phyloP scores from a whole-genome alignment of 2,888 invertebrate genomes.

The Spilosoma lubricipeda region DNA sequence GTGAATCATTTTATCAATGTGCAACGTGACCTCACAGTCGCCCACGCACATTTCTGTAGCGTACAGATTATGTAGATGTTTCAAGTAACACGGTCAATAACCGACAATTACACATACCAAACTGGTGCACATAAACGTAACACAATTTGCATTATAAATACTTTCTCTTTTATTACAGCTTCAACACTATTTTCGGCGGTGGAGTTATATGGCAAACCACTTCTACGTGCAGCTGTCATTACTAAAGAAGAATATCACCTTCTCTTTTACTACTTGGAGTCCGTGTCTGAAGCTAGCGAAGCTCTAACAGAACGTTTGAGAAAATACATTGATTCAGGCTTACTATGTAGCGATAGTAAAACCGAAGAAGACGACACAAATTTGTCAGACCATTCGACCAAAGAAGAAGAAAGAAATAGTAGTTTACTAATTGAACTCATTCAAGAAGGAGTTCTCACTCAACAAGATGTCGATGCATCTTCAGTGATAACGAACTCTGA shows the following conservation, averaged over 20 bases:
- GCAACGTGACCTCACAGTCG: conserved; percentile 64
- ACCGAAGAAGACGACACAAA: conserved; percentile 60
- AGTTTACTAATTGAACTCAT: conserved; percentile 76
- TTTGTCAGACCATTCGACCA: conserved; percentile 56
- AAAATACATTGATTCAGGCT: conserved; percentile 83
- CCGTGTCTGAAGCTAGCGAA: conserved; percentile 82
- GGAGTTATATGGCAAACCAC: conserved; percentile 88
- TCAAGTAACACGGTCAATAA: conserved; percentile 49
- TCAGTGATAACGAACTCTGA: conserved; percentile 74
- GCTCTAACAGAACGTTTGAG: conserved; percentile 81
- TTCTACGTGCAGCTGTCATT: conserved; percentile 82
- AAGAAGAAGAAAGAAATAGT: conserved; percentile 73
- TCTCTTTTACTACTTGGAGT: conserved; percentile 84
- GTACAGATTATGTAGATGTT: conserved; percentile 47
- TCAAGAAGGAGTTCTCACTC: conserved; percentile 79
- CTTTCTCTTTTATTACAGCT: conserved; percentile 77
- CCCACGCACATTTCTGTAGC: conserved; percentile 59
- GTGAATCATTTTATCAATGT: conserved; percentile 67
- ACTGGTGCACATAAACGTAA: conserved; percentile 46
- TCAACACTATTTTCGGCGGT: conserved; percentile 87
- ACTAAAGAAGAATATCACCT: conserved; percentile 84
- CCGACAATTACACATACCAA: conserved; percentile 42
- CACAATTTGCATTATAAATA: conserved; percentile 48
- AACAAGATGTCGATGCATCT: conserved; percentile 78
- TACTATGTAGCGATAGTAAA: conserved; percentile 68